phyloP scores from a whole-genome alignment of 2,113 vertebrate species.

The Cranoglanis bouderius region DNA sequence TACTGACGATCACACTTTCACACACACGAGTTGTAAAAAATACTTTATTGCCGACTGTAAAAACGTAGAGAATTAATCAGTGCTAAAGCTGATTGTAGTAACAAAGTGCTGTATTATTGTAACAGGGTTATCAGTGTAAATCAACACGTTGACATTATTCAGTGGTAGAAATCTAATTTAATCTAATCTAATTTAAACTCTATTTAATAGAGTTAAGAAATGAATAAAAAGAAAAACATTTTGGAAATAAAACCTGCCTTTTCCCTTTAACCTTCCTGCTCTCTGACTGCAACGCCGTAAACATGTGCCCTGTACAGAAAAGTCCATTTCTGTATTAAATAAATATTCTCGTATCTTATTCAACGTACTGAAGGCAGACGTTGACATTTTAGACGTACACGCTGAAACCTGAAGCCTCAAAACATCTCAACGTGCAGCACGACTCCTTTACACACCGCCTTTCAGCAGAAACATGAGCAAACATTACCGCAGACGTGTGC shows the following conservation, averaged over 20 bases:
- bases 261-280: not conserved
- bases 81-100: not conserved
- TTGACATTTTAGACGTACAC: not conserved
- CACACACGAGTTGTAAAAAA: slow-evolving; percentile 4
- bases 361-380: not conserved
- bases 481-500: not conserved
- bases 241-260: not conserved
- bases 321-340: not conserved
- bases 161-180: not conserved
- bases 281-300: not conserved
- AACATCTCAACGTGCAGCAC: not conserved
- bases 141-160: not conserved
- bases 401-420: too few relatives aligned
- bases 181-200: not conserved
- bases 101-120: not conserved
- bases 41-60: not conserved
- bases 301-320: not conserved
- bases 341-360: not conserved
- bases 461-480: not conserved
- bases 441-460: not conserved
- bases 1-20: not conserved
- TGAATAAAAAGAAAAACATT: not conserved
- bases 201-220: not conserved
- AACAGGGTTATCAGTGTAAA: not conserved
- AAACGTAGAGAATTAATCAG: not conserved